A percentile compares a stretch with the other conserved stretches of the same genome.
These are phyloP conservation scores for Drosophila chauvacae DNA, from an alignment of 1,140 invertebrate species.

Conservation along the genomic window DNA sequence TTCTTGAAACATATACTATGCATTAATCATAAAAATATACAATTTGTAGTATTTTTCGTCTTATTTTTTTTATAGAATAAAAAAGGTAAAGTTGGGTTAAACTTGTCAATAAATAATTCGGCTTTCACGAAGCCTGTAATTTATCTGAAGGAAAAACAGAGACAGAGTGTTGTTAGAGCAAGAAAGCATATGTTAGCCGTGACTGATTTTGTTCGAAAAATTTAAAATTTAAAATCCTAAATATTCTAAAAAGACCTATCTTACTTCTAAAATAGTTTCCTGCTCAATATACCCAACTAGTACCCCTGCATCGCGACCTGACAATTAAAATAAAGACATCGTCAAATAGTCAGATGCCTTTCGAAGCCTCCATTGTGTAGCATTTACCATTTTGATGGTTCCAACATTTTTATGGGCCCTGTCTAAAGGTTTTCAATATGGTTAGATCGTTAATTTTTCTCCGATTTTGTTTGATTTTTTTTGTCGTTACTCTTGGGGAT, in stretches of 20 bases:
- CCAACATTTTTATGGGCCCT: constrained; percentile 55
- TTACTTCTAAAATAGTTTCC: neutral
- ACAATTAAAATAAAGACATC: constrained; percentile 35
- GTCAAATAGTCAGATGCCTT: constrained; percentile 35
- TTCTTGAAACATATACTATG: neutral
- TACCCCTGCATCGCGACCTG: neutral
- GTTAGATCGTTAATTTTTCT: constrained; percentile 52
- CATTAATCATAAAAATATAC: neutral
- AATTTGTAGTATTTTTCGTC: accelerated
- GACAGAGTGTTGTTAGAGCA: no score
- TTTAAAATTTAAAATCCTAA: no score
- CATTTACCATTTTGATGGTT: constrained; percentile 64
- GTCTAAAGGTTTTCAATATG: constrained; percentile 55
- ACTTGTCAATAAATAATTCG: no score
- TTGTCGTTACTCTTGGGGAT: constrained; percentile 9
- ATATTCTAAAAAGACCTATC: neutral
- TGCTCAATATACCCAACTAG: neutral
- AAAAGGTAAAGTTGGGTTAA: neutral
- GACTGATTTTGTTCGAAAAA: no score
- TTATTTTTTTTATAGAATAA: neutral
- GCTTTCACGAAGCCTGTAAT: no score
- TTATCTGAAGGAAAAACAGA: no score
- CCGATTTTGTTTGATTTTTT: neutral
- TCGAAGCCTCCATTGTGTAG: constrained; percentile 37
- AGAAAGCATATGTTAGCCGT: no score